Percentiles rank a stretch among this genome's conserved stretches.
Evolutionary conservation across 2,797 vertebrate genomes (phyloP).

Genomic region (Semotilus atromaculatus): DNA sequence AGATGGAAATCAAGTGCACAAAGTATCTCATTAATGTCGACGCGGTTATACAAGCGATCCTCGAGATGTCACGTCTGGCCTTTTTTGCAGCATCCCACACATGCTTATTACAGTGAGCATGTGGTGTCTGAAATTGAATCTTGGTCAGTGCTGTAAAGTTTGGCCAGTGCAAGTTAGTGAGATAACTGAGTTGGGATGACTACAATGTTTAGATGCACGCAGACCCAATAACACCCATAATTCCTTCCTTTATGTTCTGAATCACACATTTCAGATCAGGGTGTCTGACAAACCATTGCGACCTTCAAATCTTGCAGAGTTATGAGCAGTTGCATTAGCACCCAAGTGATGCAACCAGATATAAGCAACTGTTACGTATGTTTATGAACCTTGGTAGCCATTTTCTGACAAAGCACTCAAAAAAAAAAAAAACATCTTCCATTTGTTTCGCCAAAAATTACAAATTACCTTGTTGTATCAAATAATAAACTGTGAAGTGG

Average conservation of each 20-base stretch:
- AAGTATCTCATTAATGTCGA: not conserved
- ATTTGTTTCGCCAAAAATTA: not conserved
- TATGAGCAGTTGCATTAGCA: slow-evolving; percentile 4
- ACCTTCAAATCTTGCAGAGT: not conserved
- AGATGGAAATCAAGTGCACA: not conserved
- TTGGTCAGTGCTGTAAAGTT: not conserved
- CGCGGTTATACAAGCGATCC: not conserved
- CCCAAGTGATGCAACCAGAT: not conserved
- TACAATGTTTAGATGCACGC: slow-evolving; percentile 31
- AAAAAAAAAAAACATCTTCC: too few relatives aligned
- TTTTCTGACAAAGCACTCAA: not conserved
- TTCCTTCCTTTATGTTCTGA: slow-evolving; percentile 46
- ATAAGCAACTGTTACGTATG: not conserved
- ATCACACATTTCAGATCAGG: slow-evolving; percentile 23
- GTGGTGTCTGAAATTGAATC: slow-evolving; percentile 45
- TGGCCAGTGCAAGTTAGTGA: slow-evolving; percentile 11
- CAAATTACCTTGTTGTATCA: slow-evolving; percentile 5
- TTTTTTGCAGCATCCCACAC: not conserved
- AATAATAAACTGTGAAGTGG: slow-evolving; percentile 1
- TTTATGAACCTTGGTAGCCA: slow-evolving; percentile 8
- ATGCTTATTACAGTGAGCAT: slow-evolving; percentile 34
- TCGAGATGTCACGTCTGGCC: not conserved
- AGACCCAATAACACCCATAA: slow-evolving; percentile 34
- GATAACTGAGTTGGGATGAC: slow-evolving; percentile 52
- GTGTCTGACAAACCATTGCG: not conserved